Evolutionary conservation across 2,797 vertebrate species (phyloP).

Genomic region (Alcedo quadribrachys): DNA sequence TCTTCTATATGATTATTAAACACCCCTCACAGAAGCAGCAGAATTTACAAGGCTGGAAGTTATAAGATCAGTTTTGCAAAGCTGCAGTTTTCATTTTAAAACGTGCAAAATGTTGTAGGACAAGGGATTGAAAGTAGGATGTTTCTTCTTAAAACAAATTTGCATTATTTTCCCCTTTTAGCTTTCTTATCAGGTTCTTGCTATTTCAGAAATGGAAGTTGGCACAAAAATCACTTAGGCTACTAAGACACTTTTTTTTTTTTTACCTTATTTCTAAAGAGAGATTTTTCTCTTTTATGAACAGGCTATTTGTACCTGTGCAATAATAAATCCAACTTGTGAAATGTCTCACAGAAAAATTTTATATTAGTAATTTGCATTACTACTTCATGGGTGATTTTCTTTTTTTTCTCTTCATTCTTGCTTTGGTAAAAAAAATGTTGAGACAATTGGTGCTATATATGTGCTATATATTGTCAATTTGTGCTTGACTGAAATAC

Average conservation of each 20-base stretch:
- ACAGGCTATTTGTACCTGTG: neutral
- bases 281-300: neutral
- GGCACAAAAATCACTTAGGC: neutral
- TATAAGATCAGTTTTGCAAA: neutral
- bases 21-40: neutral
- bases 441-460: neutral
- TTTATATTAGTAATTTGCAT: too few species aligned
- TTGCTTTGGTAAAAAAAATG: neutral
- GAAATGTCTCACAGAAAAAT: neutral
- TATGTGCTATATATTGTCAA: neutral
- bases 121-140: neutral
- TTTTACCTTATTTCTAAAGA: neutral
- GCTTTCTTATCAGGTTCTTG: neutral
- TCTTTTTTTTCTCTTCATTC: neutral
- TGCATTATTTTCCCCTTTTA: neutral
- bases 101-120: neutral
- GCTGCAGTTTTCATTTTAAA: constrained; percentile 26
- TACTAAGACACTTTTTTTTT: neutral
- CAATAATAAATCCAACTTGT: neutral
- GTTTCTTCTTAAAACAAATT: neutral
- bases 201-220: neutral
- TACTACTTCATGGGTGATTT: neutral
- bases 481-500: neutral
- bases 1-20: constrained; percentile 34
- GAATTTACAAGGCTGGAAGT: constrained; percentile 11